Conservation (phyloP, 2,888 invertebrate genomes). For the Apamea epomidion region DNA sequence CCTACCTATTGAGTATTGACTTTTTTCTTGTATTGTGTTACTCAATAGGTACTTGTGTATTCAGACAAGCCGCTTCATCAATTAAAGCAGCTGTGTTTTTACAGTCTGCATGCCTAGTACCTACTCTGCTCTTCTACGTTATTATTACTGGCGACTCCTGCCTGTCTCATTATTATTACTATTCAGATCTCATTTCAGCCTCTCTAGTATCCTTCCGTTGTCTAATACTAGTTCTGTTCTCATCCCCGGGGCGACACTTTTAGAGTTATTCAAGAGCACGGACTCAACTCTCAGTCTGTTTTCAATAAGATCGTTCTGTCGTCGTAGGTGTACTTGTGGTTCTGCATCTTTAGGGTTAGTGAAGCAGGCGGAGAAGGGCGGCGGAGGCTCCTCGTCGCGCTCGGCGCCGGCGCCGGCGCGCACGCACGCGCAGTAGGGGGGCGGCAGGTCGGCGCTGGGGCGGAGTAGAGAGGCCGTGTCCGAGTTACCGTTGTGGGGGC, state of each 20-base stretch:
- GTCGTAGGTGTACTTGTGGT: slow-evolving; percentile 72
- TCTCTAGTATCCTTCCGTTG: slow-evolving; percentile 61
- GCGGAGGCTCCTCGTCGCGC: slow-evolving; percentile 78
- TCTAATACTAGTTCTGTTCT: slow-evolving; percentile 48
- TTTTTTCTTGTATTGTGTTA: background rate
- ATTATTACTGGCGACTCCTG: slow-evolving; percentile 6
- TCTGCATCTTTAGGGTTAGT: slow-evolving; percentile 72
- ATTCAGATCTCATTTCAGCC: slow-evolving; percentile 25
- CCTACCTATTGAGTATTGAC: slow-evolving; percentile 22
- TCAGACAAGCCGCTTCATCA: background rate
- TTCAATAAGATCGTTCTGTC: slow-evolving; percentile 17
- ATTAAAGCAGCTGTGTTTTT: background rate
- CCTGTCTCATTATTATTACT: slow-evolving; percentile 18
- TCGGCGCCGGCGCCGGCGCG: slow-evolving; percentile 6
- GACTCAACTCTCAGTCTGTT: slow-evolving; percentile 5
- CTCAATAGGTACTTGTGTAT: background rate
- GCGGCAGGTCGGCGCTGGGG: slow-evolving; percentile 73
- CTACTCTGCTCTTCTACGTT: slow-evolving; percentile 12
- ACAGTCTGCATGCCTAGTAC: background rate
- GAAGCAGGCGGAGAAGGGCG: slow-evolving; percentile 81
- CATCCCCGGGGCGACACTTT: background rate
- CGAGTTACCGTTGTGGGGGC: slow-evolving; percentile 32
- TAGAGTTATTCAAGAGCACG: background rate
- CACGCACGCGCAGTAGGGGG: slow-evolving; percentile 80
- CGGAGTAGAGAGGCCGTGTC: slow-evolving; percentile 23